Evolutionary conservation across 2,888 invertebrate genomes (phyloP).

Genomic region (Allacma fusca): DNA sequence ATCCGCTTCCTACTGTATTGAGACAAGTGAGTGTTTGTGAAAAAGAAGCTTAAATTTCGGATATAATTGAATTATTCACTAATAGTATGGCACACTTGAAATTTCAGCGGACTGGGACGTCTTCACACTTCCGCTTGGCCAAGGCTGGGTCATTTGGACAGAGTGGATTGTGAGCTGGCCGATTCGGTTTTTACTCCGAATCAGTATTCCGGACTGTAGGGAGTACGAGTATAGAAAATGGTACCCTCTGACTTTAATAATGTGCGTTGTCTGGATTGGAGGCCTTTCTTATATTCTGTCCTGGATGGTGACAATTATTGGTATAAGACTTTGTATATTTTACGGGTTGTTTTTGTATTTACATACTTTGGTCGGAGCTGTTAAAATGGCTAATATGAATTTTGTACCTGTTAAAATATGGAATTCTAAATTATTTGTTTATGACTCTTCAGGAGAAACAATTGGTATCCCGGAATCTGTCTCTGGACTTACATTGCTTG

Average conservation of each 20-base stretch:
- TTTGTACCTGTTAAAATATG: no score
- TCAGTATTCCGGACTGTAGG: slow-evolving; percentile 91
- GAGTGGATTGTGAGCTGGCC: slow-evolving; percentile 87
- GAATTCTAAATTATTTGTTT: no score
- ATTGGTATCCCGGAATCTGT: slow-evolving; percentile 91
- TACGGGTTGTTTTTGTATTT: no score
- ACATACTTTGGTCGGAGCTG: no score
- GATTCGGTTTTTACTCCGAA: slow-evolving; percentile 75
- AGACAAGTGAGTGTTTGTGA: slow-evolving; percentile 17
- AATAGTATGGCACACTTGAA: background rate
- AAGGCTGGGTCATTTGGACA: slow-evolving; percentile 32
- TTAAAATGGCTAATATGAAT: no score
- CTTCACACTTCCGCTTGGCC: slow-evolving; percentile 35
- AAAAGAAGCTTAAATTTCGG: background rate
- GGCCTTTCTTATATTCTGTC: slow-evolving; percentile 89
- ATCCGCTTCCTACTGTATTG: slow-evolving; percentile 31
- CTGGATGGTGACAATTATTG: slow-evolving; percentile 95
- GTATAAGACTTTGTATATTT: slow-evolving; percentile 66
- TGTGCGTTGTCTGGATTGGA: slow-evolving; percentile 95
- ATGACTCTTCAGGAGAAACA: slow-evolving; percentile 91
- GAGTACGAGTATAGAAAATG: slow-evolving; percentile 82
- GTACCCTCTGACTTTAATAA: slow-evolving; percentile 87
- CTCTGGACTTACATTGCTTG: slow-evolving; percentile 92
- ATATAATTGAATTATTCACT: no score
- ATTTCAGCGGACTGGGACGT: slow-evolving; percentile 40